phyloP scores from a whole-genome alignment of 2,797 vertebrate genomes.

The Caiman crocodilus region DNA sequence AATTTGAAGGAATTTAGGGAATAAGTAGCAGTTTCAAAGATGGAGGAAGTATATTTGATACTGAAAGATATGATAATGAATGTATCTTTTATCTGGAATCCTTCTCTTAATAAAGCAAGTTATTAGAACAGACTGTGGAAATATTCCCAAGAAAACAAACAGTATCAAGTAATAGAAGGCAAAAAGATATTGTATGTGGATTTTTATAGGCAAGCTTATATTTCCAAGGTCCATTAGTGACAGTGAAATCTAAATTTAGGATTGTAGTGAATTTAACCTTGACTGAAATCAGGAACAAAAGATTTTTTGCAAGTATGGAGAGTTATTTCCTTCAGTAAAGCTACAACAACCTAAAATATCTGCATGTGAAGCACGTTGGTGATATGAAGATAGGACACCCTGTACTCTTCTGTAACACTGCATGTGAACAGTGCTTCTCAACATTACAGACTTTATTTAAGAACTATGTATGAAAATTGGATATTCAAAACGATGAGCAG shows the following conservation, averaged over 20 bases:
- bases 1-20: not conserved
- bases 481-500: not conserved
- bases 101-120: not conserved
- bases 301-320: not conserved
- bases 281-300: not conserved
- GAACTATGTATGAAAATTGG: not conserved
- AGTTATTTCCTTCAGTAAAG: not conserved
- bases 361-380: not conserved
- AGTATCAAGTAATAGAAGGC: not conserved
- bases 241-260: not conserved
- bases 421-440: not conserved
- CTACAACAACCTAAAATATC: not conserved
- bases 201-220: not conserved
- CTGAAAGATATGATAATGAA: not conserved
- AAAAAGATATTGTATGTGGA: rapidly evolving
- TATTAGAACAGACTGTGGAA: not conserved
- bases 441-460: not conserved
- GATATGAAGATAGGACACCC: not conserved
- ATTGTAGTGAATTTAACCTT: not conserved
- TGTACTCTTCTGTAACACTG: not conserved
- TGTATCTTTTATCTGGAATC: not conserved
- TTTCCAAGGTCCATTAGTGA: not conserved
- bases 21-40: not conserved
- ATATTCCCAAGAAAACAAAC: not conserved
- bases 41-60: not conserved